Evolutionary conservation across 1,140 invertebrate genomes (phyloP), one percentile per base, ranked within the genome.

Genomic region (Zaprionus kolodkinae): DNA sequence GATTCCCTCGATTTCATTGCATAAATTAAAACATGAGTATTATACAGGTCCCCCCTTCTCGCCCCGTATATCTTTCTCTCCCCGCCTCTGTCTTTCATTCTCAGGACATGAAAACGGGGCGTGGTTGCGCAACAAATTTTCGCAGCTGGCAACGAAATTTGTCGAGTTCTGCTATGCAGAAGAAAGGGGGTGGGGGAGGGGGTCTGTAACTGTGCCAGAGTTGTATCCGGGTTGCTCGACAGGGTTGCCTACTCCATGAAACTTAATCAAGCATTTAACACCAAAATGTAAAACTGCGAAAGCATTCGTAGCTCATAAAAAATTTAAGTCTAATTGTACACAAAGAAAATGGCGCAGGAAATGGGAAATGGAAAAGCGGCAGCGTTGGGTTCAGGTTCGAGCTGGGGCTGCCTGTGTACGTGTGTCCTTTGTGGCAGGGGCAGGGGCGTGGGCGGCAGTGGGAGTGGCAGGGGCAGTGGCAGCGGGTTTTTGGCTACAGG

Each of bases 291-390:
- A 79, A 79, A 87, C 70, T 78, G 76, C 68, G 67, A 80, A 78
- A 83, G 77, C 80, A 88, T 89, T 87, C 84, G 78, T 78, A 84
- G 84, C 84, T 87, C 85, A 87, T 87, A 89, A 87, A 87, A 87
- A 87, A 87, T 87, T 80, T 70, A 89, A 89, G 67, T 81, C 85
- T 78, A 87, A 87, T 89, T 87, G 85, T 79, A 68, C 69, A 66
- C 68, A 65, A 56, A 60, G 67, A 38, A 52, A 70, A 71, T 48
- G 59, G 30, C 6, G 45, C 11, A 25, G 64, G 48, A 65, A 69
- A 65, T 25, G 57, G 69, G 54, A 60, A 77, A 52, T 38, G 60
- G 21, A 13, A 36, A n/a, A 45, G 45, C 17, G 17, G 10, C 12
- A 25, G 27, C 21, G 40, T 25, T 50, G 27, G 36, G 38, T 62